These are phyloP conservation scores for Thamnophis sirtalis DNA, from an alignment of 2,113 vertebrate genomes.

Conservation along the genomic window DNA sequence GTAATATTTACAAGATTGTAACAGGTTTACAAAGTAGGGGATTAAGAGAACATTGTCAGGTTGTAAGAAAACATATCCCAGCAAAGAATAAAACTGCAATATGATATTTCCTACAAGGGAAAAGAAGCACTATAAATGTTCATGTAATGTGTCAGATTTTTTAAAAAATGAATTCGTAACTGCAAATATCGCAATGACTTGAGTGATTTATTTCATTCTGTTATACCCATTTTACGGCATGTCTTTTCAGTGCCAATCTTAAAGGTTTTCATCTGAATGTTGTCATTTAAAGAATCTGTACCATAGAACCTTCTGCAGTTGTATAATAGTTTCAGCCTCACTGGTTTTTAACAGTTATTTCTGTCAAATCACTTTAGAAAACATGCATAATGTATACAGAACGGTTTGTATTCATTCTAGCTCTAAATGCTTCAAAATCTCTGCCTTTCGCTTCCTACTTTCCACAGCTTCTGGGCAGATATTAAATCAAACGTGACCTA, in stretches of 20 bases:
- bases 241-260: not conserved
- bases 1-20: slow-evolving; percentile 42
- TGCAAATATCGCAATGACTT: not conserved
- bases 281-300: not conserved
- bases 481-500: not conserved
- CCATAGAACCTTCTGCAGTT: not conserved
- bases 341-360: not conserved
- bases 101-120: slow-evolving; percentile 19
- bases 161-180: not conserved
- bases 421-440: not conserved
- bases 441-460: not conserved
- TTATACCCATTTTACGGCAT: slow-evolving; percentile 25
- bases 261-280: not conserved
- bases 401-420: not conserved
- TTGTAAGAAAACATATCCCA: slow-evolving; percentile 29
- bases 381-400: not conserved
- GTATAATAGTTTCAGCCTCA: not conserved
- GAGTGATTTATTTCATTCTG: not conserved
- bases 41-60: slow-evolving; percentile 31
- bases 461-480: not conserved
- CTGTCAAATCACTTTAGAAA: not conserved
- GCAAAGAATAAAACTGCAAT: slow-evolving; percentile 41
- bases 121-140: slow-evolving; percentile 21
- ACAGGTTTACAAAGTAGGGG: slow-evolving; percentile 43
- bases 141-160: not conserved